phyloP scores from a whole-genome alignment of 2,797 vertebrate genomes.

The Pangasius macronema region DNA sequence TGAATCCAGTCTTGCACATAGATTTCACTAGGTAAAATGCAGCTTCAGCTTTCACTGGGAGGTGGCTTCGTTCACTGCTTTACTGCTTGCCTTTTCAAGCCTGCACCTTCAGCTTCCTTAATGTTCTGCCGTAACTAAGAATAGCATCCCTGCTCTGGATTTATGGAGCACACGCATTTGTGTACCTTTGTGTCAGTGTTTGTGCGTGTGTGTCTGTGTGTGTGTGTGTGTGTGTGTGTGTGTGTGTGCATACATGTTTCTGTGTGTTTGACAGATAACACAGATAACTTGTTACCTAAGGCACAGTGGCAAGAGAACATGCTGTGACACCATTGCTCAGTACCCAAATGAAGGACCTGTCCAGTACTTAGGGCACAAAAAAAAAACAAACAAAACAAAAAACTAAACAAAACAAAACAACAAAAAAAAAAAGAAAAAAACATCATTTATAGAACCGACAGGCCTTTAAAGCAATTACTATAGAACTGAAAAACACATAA shows the following conservation, averaged over 20 bases:
- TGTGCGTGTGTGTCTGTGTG: neutral
- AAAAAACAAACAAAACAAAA: slow-evolving; percentile 45
- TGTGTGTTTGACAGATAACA: slow-evolving; percentile 42
- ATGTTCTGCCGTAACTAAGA: slow-evolving; percentile 39
- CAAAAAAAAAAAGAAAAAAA: slow-evolving; percentile 16
- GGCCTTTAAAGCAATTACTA: slow-evolving; percentile 67
- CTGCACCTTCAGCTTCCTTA: slow-evolving; percentile 20
- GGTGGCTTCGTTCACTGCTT: neutral
- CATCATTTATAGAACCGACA: slow-evolving; percentile 12
- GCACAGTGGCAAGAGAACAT: slow-evolving; percentile 61
- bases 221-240: slow-evolving; percentile 26
- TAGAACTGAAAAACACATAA: slow-evolving; percentile 53
- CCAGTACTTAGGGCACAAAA: slow-evolving; percentile 52
- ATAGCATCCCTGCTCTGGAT: slow-evolving; percentile 29
- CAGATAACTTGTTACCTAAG: slow-evolving; percentile 26
- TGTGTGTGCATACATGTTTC: neutral
- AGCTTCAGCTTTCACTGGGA: neutral
- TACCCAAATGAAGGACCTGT: slow-evolving; percentile 63
- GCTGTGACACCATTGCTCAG: slow-evolving; percentile 31
- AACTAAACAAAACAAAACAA: too few relatives aligned
- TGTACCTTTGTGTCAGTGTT: slow-evolving; percentile 37
- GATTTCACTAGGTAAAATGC: neutral
- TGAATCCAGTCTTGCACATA: neutral
- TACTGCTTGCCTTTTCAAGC: slow-evolving; percentile 14
- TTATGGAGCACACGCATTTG: slow-evolving; percentile 35